Evolutionary conservation across 2,113 vertebrate species (phyloP).

Genomic region (Tenrec ecaudatus): DNA sequence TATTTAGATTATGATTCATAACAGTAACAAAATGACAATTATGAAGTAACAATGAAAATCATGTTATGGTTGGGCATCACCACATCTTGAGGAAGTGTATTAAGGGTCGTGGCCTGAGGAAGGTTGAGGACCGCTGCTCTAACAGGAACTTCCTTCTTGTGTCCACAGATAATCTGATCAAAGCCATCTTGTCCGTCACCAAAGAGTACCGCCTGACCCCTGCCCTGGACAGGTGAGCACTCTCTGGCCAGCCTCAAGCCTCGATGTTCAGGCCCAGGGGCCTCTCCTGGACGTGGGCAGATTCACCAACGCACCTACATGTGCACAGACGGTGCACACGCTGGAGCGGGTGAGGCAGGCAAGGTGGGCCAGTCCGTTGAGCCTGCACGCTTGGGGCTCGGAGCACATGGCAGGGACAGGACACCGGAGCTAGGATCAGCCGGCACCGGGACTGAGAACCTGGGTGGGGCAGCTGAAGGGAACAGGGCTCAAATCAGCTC

Average conservation of each 20-base stretch:
- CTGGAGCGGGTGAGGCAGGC: background rate
- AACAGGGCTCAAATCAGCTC: background rate
- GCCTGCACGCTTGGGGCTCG: background rate
- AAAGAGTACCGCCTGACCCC: slow-evolving; percentile 94
- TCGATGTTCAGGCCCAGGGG: background rate
- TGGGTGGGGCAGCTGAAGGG: background rate
- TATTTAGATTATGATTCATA: too few relatives aligned
- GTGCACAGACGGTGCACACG: background rate
- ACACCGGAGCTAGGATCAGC: background rate
- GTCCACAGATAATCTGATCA: slow-evolving; percentile 94
- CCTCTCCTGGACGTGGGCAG: background rate
- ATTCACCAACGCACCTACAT: background rate
- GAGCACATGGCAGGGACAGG: background rate
- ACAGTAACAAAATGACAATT: too few relatives aligned
- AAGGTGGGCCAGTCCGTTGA: background rate
- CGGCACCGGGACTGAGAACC: background rate
- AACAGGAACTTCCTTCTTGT: slow-evolving; percentile 73
- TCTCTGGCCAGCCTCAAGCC: background rate
- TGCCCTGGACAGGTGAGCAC: slow-evolving; percentile 93
- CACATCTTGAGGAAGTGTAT: too few relatives aligned
- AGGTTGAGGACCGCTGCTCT: background rate
- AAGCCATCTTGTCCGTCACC: slow-evolving; percentile 93
- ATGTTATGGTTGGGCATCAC: too few relatives aligned
- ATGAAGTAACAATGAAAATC: too few relatives aligned
- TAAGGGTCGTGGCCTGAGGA: too few relatives aligned